Evolutionary conservation across 2,888 invertebrate genomes (phyloP), one percentile per base, ranked within the genome.

Genomic region (Drosophila tripunctata): DNA sequence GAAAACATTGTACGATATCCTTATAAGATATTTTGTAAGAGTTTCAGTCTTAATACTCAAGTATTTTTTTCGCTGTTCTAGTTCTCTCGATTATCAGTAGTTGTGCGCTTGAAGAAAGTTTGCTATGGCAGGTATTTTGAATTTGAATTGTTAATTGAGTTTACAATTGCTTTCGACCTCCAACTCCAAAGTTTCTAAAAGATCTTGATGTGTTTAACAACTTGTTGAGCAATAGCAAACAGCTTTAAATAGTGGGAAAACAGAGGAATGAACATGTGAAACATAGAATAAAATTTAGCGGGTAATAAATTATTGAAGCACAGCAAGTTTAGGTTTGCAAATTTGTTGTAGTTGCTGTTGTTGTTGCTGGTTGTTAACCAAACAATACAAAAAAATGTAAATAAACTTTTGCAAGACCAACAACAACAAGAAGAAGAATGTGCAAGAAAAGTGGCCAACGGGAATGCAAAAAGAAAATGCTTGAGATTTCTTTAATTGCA

Each of bases 401-500:
- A 31, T 30, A 36, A 54, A 54, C 60, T 60, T 41, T 38, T 14
- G 19, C 7, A 58, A 51, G 19, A 51, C 30, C 31, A 56, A 43
- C 30, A 19, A 33, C 43, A 27, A 21, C 3, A 12, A 50, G 30
- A 17, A 31, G 41, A 35, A n/a, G 15, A 54, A 55, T 31, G 15
- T 48, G 35, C n/a, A 30, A 22, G 47, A 64, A 48, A 63, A 67
- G 65, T 55, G 64, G 71, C 54, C 69, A 79, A 54, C 66, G 50
- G 48, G 63, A 81, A 83, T 70, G 55, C 55, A 62, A 58, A 56
- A 48, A 38, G 19, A 67, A 72, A 87, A 84, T 87, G 67, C 76
- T 73, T 74, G 57, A 82, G 79, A 87, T 87, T 87, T 83, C 79
- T 83, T 85, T 78, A 83, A 88, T 86, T 86, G 69, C 78, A 76